These are phyloP conservation scores for Anagyrus pseudococci DNA, from an alignment of 2,888 invertebrate species.

Conservation along the genomic window DNA sequence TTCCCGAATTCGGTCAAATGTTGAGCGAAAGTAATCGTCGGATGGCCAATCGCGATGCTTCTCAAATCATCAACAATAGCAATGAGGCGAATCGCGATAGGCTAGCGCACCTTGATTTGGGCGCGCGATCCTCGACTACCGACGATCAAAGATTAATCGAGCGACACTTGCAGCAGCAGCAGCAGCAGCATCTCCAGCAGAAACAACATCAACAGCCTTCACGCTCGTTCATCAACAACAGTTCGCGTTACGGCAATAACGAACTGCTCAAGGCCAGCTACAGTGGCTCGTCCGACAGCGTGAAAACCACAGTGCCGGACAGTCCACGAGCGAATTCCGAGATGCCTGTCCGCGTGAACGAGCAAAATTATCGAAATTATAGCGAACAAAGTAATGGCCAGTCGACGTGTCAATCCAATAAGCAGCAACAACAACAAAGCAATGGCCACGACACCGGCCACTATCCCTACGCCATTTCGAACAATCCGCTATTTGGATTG, in stretches of 20 bases:
- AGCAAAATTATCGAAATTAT: conserved; percentile 50
- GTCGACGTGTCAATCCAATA: no score
- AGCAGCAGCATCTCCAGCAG: conserved; percentile 49
- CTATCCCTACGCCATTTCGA: conserved; percentile 56
- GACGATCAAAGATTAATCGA: conserved; percentile 26
- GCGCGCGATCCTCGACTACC: conserved; percentile 49
- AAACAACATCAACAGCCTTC: conserved; percentile 36
- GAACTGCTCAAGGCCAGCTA: conserved; percentile 39
- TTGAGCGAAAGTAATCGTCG: conserved; percentile 31
- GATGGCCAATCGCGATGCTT: no score
- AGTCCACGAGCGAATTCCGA: conserved; percentile 51
- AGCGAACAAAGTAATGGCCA: conserved; percentile 43
- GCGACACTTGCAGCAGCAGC: conserved; percentile 43
- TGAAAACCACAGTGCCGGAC: conserved; percentile 48
- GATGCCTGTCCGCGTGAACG: conserved; percentile 50
- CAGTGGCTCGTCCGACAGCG: conserved; percentile 46
- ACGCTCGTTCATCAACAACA: conserved; percentile 42
- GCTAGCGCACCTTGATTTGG: conserved; percentile 46
- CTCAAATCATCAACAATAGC: conserved; percentile 37
- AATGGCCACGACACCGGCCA: conserved; percentile 49
- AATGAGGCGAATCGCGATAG: conserved; percentile 46
- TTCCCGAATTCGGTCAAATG: conserved; percentile 47
- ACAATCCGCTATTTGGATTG: conserved; percentile 56
- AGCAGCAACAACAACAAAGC: conserved; percentile 31
- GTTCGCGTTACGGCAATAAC: conserved; percentile 44